Percentiles rank a stretch among this genome's conserved stretches.
These are phyloP conservation scores for Python bivittatus DNA, from an alignment of 2,113 vertebrate species.

Conservation along the genomic window DNA sequence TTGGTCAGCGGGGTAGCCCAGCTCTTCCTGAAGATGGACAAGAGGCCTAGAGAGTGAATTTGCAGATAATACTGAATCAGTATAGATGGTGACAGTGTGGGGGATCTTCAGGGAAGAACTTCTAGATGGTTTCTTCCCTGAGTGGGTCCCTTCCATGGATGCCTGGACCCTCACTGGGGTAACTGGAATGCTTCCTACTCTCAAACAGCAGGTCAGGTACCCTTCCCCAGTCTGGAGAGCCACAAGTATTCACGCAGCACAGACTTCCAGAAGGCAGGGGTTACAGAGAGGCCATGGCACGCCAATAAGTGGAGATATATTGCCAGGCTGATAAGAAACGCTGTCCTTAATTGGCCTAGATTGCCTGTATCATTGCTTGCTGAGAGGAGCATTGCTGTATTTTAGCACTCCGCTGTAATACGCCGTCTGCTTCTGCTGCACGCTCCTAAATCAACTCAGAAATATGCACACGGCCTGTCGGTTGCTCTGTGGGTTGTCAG, in stretches of 20 bases:
- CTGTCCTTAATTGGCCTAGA: conserved; percentile 46
- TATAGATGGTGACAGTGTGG: not conserved
- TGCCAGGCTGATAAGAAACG: conserved; percentile 23
- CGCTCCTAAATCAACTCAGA: conserved; percentile 36
- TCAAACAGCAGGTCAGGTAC: not conserved
- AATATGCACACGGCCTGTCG: not conserved
- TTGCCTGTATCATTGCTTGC: conserved; percentile 29
- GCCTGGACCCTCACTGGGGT: not conserved
- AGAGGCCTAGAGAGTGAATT: not conserved
- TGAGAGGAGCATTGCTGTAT: conserved; percentile 19
- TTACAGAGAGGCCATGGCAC: conserved; percentile 6
- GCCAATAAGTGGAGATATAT: conserved; percentile 24
- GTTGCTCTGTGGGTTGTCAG: not conserved
- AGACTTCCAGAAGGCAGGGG: not conserved
- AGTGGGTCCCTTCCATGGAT: not conserved
- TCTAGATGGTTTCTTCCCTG: not conserved
- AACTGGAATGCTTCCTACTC: not conserved
- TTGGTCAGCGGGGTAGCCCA: not conserved
- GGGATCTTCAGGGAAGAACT: not conserved
- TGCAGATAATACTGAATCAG: not conserved
- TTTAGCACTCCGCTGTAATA: conserved; percentile 29
- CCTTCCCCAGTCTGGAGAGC: not conserved
- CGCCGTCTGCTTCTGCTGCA: conserved; percentile 16
- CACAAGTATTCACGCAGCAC: not conserved
- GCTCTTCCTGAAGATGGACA: not conserved